phyloP scores from a whole-genome alignment of 2,888 invertebrate genomes.

The Rhaphigaster nebulosa region DNA sequence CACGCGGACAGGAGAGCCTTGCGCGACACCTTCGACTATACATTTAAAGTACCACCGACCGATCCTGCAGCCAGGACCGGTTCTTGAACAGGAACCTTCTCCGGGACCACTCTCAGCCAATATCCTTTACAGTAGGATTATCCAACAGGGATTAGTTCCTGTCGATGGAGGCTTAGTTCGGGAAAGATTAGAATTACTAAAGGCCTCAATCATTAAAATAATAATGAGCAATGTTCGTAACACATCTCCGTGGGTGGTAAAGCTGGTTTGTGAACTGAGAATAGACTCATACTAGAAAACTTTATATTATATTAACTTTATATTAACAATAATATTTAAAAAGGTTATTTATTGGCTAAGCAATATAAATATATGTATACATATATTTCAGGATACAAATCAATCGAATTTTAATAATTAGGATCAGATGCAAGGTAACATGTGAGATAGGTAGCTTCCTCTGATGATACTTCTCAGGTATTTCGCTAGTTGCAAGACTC shows the following conservation, averaged over 20 bases:
- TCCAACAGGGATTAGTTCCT: not conserved
- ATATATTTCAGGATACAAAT: too few species aligned
- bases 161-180: not conserved
- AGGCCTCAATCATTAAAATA: not conserved
- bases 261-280: not conserved
- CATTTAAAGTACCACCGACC: not conserved
- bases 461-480: too few species aligned
- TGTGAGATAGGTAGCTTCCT: too few species aligned
- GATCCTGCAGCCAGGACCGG: not conserved
- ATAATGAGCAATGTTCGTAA: not conserved
- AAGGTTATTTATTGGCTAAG: too few species aligned
- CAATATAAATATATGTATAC: too few species aligned
- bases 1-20: not conserved
- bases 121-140: not conserved
- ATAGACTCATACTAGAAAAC: too few species aligned
- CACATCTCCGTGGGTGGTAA: not conserved
- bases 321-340: too few species aligned
- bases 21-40: not conserved
- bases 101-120: not conserved
- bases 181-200: constrained; percentile 6
- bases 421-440: too few species aligned
- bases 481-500: too few species aligned
- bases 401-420: too few species aligned
- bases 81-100: not conserved
- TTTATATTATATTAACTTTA: too few species aligned